A percentile compares a stretch with the other conserved stretches of the same genome.
phyloP scores from a whole-genome alignment of 2,797 vertebrate species.

The Macropodus opercularis region DNA sequence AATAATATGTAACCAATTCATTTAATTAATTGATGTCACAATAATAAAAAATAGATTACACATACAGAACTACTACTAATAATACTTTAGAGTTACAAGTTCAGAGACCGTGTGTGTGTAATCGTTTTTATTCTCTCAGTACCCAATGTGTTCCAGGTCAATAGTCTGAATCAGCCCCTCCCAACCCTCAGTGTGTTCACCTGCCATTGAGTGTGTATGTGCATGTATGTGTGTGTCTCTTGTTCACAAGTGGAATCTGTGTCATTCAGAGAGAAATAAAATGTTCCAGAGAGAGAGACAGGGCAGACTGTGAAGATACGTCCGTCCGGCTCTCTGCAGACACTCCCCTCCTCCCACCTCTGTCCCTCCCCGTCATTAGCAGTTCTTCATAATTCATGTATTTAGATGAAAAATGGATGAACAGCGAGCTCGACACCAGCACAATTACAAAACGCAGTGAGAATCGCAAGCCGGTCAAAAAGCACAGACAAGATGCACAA shows the following conservation, averaged over 20 bases:
- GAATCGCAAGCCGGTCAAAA: too few species aligned
- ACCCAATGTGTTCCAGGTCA: constrained; percentile 70
- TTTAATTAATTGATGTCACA: too few species aligned
- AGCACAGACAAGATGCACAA: too few species aligned
- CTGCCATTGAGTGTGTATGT: constrained; percentile 53
- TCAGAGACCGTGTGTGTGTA: constrained; percentile 17
- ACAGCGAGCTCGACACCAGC: constrained; percentile 54
- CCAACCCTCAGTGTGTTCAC: constrained; percentile 49
- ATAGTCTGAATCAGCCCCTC: constrained; percentile 59
- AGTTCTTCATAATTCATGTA: constrained; percentile 71
- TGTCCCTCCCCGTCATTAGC: constrained; percentile 48
- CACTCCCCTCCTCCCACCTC: background rate
- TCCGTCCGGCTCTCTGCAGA: constrained; percentile 24
- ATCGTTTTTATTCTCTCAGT: constrained; percentile 56
- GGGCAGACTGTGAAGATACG: constrained; percentile 31
- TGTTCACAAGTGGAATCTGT: constrained; percentile 40
- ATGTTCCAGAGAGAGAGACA: constrained; percentile 16
- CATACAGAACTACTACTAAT: too few species aligned
- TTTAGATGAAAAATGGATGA: constrained; percentile 70
- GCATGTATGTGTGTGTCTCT: constrained; percentile 24
- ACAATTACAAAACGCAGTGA: too few species aligned
- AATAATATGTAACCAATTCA: too few species aligned
- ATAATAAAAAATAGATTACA: too few species aligned
- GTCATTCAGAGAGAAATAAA: constrained; percentile 40
- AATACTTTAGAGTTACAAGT: too few species aligned